Evolutionary conservation across 2,113 vertebrate species (phyloP).

Genomic region (Tragulus kanchil): DNA sequence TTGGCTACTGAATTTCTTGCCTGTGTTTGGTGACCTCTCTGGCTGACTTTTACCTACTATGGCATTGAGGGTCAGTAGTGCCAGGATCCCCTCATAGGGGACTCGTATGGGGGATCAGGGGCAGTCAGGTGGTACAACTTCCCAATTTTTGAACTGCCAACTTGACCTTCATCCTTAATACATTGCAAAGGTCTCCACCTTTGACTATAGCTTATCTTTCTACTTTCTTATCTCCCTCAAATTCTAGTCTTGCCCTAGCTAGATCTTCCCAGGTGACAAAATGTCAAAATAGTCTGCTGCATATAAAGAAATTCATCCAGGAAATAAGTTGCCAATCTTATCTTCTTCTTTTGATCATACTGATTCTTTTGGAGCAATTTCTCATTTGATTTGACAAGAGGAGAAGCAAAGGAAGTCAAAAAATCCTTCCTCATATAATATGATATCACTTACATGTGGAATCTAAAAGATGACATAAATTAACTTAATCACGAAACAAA

Average conservation of each 20-base stretch:
- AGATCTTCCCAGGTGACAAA: background rate
- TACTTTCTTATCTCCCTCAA: background rate
- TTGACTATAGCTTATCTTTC: background rate
- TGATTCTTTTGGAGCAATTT: background rate
- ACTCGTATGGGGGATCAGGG: too few relatives aligned
- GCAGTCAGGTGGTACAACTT: background rate
- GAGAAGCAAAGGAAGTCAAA: background rate
- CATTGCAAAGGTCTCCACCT: background rate
- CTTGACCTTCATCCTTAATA: background rate
- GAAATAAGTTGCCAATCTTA: background rate
- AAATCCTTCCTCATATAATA: background rate
- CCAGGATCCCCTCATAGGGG: fast-evolving
- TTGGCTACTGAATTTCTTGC: background rate
- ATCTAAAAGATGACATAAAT: background rate
- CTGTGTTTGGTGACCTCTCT: background rate
- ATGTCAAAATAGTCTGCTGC: background rate
- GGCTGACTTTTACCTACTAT: background rate
- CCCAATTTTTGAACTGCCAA: background rate
- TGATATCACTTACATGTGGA: background rate
- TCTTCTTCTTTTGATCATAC: background rate
- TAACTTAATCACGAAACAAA: background rate
- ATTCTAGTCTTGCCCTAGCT: background rate
- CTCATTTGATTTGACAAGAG: background rate
- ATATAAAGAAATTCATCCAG: background rate
- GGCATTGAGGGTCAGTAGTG: background rate